These are phyloP conservation scores for Brachypalpus laphriformis DNA, from an alignment of 2,888 invertebrate species.

Conservation along the genomic window DNA sequence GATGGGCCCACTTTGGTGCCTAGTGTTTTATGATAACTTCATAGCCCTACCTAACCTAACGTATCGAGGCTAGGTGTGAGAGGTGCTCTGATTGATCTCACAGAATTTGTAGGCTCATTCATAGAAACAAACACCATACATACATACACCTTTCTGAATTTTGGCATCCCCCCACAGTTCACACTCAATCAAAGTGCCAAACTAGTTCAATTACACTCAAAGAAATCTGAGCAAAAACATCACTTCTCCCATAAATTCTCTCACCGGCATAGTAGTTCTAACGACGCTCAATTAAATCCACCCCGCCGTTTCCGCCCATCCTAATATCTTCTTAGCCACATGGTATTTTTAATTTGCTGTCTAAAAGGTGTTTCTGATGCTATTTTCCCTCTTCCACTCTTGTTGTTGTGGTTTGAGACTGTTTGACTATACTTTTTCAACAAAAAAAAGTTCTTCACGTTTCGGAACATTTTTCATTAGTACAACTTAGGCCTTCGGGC, in stretches of 20 bases:
- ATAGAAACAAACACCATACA: neutral
- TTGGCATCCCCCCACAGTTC: neutral
- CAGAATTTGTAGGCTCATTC: neutral
- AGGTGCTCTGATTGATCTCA: too few relatives aligned
- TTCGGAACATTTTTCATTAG: constrained; percentile 59
- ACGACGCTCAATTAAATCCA: constrained; percentile 6
- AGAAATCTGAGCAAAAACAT: neutral
- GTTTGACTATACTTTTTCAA: constrained; percentile 38
- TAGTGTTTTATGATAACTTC: too few relatives aligned
- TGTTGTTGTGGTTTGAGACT: constrained; percentile 26
- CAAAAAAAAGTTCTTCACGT: constrained; percentile 26
- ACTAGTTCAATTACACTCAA: constrained; percentile 23
- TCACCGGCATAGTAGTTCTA: constrained; percentile 14
- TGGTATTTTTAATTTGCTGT: constrained; percentile 59
- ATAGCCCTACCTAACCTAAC: too few relatives aligned
- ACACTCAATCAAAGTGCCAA: constrained; percentile 13
- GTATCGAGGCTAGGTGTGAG: too few relatives aligned
- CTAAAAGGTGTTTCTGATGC: constrained; percentile 55
- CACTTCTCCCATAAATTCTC: constrained; percentile 12
- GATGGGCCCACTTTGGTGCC: too few relatives aligned
- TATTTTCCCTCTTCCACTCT: neutral
- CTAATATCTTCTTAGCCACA: constrained; percentile 20
- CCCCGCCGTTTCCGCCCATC: constrained; percentile 3
- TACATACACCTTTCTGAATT: neutral
- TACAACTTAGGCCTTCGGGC: constrained; percentile 72